These are phyloP conservation scores for Chaitophorus viminalis DNA, from an alignment of 2,888 invertebrate genomes.

Conservation along the genomic window DNA sequence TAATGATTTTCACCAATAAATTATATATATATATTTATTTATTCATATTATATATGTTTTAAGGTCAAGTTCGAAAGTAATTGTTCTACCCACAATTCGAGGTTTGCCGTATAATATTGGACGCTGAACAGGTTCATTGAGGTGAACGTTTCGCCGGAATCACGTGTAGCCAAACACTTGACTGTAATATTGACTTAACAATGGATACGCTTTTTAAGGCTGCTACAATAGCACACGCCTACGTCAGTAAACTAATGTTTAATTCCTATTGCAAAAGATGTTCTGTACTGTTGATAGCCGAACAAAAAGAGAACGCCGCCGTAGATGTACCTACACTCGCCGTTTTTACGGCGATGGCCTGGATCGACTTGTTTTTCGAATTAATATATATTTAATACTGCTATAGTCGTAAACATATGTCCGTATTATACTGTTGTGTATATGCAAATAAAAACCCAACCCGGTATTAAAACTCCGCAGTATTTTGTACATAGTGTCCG, in stretches of 20 bases:
- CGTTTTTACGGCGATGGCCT: neutral
- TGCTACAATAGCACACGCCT: conserved; percentile 42
- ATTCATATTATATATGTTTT: neutral
- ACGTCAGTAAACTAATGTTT: conserved; percentile 24
- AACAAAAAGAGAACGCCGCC: neutral
- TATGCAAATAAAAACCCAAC: neutral
- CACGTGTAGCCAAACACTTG: neutral
- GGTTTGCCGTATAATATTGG: conserved; percentile 16
- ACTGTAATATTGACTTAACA: conserved; percentile 29
- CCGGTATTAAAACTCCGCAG: neutral
- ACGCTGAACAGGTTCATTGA: conserved; percentile 34
- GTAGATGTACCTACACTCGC: neutral
- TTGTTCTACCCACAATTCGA: conserved; percentile 28
- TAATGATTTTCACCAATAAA: neutral
- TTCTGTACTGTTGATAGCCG: neutral
- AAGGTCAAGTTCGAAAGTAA: conserved; percentile 27
- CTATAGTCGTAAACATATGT: neutral
- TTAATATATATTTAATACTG: neutral
- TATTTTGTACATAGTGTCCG: too few species aligned
- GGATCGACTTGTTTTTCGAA: neutral
- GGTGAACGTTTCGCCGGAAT: conserved; percentile 51
- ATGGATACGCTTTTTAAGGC: conserved; percentile 38
- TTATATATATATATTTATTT: neutral
- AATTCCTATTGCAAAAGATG: conserved; percentile 37
- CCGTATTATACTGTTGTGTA: neutral